Evolutionary conservation across 2,888 invertebrate genomes (phyloP), one percentile per base, ranked within the genome.

Genomic region (Apotomis capreana): DNA sequence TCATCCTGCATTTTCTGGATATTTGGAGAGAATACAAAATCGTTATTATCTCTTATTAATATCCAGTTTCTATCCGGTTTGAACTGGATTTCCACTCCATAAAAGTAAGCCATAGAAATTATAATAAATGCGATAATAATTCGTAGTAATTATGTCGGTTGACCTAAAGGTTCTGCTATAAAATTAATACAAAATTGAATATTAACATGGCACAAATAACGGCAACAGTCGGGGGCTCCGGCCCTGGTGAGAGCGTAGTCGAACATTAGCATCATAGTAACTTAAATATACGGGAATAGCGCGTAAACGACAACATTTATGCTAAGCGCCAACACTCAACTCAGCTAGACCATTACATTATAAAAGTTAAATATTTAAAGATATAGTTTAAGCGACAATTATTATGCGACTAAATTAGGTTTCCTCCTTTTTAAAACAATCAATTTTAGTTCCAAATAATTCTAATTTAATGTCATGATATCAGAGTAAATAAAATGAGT

Each of bases 251-350:
- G 57, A 37, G n/a, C 57, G 3, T 4, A 49, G 49, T 49, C 10
- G 6, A 49, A 5, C n/a, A 57, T 37, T 57, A 36, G n/a, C 6
- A n/a, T 26, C 26, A 26, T 26, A 4, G 44, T 36, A 46, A 65
- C 6, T 44, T 46, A 65, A 65, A 37, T 44, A 55, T 37, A 52
- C 40, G 37, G 9, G 37, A 62, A 63, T 58, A 71, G 71, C 67
- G 71, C 71, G 68, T 57, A 57, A 62, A 67, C 67, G 51, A 59
- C 71, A 62, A 71, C 60, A 62, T 71, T 63, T 68, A 63, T 44
- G 13, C 40, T 49, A 58, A 59, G 51, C 59, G 46, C 55, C 10
- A 40, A 51, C 40, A 68, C 65, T 60, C 54, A 64, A 70, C 9
- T 60, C 4, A 59, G 9, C 8, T 8, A 3, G 44, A 44, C 44